Conservation (phyloP, 2,113 vertebrate species). For the Chlorodrepanis virens region DNA sequence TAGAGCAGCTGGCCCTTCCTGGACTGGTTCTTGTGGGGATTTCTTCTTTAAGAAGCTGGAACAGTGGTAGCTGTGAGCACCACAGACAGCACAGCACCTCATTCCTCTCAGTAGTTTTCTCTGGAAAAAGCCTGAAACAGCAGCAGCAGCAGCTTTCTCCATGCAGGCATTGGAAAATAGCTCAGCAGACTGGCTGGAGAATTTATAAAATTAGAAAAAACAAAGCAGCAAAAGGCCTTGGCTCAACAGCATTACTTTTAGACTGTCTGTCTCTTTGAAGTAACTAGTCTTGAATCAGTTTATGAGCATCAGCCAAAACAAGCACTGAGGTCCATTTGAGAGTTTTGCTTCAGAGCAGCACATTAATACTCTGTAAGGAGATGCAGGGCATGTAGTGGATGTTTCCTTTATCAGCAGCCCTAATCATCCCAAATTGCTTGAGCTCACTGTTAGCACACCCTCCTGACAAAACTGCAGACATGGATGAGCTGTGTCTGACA, state of each 20-base stretch:
- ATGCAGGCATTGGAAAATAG: neutral
- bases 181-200: neutral
- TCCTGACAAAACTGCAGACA: neutral
- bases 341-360: neutral
- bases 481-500: neutral
- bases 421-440: neutral
- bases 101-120: neutral
- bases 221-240: slow-evolving; percentile 30
- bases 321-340: neutral
- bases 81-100: neutral
- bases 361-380: slow-evolving; percentile 25
- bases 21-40: neutral
- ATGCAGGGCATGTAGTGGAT: neutral
- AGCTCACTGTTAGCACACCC: neutral
- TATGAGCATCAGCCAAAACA: slow-evolving; percentile 1
- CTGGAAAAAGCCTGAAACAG: neutral
- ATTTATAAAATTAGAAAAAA: slow-evolving; percentile 44
- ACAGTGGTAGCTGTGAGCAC: neutral
- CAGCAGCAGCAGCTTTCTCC: neutral
- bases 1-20: neutral
- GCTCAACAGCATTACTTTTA: neutral
- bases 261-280: slow-evolving; percentile 16
- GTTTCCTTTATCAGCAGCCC: neutral
- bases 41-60: neutral
- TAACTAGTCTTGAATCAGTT: neutral